Evolutionary conservation across 2,797 vertebrate genomes (phyloP).

Genomic region (Luscinia megarhynchos): DNA sequence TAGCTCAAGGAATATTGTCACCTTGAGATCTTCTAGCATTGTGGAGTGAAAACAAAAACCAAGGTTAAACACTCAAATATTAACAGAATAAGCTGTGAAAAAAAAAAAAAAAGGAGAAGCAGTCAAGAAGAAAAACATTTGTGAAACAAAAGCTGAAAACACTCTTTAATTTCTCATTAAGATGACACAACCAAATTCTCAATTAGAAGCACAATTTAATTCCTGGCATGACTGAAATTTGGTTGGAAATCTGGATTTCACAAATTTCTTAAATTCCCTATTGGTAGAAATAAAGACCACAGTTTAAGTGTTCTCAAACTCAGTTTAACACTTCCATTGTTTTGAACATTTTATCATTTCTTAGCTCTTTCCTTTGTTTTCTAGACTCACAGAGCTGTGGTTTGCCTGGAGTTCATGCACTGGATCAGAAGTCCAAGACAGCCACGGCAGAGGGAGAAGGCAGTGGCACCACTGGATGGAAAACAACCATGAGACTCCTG

Average conservation of each 20-base stretch:
- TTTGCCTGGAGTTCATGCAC: not conserved
- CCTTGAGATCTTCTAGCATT: not conserved
- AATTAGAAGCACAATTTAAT: not conserved
- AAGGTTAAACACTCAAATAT: constrained; percentile 3
- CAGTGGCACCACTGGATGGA: not conserved
- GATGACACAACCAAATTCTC: not conserved
- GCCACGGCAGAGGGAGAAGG: not conserved
- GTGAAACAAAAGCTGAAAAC: not conserved
- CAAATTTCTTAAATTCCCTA: not conserved
- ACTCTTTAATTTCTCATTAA: not conserved
- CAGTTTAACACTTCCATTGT: not conserved
- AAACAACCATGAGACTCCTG: not conserved
- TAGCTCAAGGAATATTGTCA: not conserved
- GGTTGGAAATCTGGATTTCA: not conserved
- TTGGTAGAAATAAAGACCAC: not conserved
- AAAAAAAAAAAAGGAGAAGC: not conserved
- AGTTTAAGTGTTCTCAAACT: not conserved
- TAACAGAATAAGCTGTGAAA: not conserved
- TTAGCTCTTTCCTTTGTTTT: not conserved
- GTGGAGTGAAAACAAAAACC: not conserved
- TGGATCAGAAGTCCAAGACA: not conserved
- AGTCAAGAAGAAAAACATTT: not conserved
- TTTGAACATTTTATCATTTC: not conserved
- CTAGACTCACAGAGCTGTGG: not conserved
- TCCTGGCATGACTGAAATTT: not conserved